Percentiles rank a stretch among this genome's conserved stretches.
Conservation (phyloP, 2,797 vertebrate species). For the Bradypus variegatus region DNA sequence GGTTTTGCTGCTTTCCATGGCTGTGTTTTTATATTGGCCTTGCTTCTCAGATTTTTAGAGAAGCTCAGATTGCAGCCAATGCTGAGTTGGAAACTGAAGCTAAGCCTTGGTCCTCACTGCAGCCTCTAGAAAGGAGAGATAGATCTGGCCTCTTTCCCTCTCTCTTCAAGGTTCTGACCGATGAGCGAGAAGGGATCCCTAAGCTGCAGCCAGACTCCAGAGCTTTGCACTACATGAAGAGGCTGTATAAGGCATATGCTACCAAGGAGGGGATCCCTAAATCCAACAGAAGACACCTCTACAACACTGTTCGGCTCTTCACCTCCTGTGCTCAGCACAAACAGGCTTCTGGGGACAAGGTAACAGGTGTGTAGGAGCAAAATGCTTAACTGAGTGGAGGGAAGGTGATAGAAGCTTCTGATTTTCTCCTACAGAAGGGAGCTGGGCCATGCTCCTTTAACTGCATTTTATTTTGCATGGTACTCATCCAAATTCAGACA, state of each 20-base stretch:
- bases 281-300: conserved; percentile 71
- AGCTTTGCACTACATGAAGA: conserved; percentile 89
- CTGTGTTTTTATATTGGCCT: conserved; percentile 50
- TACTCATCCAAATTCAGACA: neutral
- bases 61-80: neutral
- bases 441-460: neutral
- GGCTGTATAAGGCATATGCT: conserved; percentile 82
- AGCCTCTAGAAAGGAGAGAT: neutral
- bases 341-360: conserved; percentile 4
- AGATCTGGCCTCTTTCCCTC: conserved; percentile 77
- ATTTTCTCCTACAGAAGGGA: neutral
- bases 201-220: conserved; percentile 79
- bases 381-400: neutral
- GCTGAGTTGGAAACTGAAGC: conserved; percentile 32
- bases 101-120: conserved; percentile 46
- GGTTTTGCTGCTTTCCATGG: conserved; percentile 65
- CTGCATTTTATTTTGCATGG: neutral
- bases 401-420: rapidly evolving
- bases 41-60: conserved; percentile 29
- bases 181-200: conserved; percentile 65
- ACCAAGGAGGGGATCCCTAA: conserved; percentile 81
- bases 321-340: conserved; percentile 80
- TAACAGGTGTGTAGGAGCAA: conserved; percentile 61
- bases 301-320: conserved; percentile 90
- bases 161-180: conserved; percentile 82